phyloP scores from a whole-genome alignment of 2,113 vertebrate genomes.

The Nipponia nippon region DNA sequence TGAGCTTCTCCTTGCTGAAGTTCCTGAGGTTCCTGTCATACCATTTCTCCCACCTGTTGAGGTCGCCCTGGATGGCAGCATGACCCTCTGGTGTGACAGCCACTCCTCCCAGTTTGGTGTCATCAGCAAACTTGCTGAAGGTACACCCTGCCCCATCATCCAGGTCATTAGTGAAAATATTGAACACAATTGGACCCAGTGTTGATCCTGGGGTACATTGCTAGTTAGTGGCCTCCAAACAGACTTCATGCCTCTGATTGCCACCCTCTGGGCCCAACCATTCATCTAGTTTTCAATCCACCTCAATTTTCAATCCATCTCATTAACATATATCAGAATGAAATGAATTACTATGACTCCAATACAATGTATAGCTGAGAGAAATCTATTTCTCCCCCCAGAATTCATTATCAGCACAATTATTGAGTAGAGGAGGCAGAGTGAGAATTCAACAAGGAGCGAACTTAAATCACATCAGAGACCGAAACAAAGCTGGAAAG shows the following conservation, averaged over 20 bases:
- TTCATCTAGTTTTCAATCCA: background rate
- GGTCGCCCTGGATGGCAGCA: background rate
- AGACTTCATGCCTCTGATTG: background rate
- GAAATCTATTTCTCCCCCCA: background rate
- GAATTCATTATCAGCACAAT: background rate
- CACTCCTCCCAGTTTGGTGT: background rate
- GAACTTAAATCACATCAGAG: background rate
- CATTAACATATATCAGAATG: background rate
- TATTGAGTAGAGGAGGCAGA: background rate
- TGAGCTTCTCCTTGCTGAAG: background rate
- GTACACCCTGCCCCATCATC: background rate
- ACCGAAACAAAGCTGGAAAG: background rate
- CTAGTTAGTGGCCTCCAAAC: background rate
- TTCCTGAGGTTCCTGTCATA: background rate
- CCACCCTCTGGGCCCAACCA: background rate
- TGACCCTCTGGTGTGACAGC: background rate
- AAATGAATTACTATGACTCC: background rate
- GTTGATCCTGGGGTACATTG: background rate
- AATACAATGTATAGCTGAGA: background rate
- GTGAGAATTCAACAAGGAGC: background rate
- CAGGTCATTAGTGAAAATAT: background rate
- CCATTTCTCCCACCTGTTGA: background rate
- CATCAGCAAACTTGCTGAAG: background rate
- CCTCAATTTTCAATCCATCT: background rate
- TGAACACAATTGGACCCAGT: background rate